These are phyloP conservation scores for Sinentomon sp. DNA, from an alignment of 2,888 invertebrate genomes.

Conservation along the genomic window DNA sequence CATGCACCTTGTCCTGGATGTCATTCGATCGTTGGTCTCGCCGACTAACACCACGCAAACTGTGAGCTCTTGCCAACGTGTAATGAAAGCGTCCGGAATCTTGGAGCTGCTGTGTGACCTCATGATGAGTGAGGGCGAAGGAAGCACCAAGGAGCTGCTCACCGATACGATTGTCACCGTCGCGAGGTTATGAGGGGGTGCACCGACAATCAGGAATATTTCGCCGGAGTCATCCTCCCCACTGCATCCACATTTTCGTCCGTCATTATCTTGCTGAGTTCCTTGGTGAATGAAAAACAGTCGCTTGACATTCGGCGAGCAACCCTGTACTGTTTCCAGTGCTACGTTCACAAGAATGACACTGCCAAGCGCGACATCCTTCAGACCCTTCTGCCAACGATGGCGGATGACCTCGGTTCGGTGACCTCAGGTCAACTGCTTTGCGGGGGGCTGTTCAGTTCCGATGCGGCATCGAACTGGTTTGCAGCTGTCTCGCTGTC, in stretches of 20 bases:
- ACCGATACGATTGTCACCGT: slow-evolving; percentile 89
- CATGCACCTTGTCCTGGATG: slow-evolving; percentile 37
- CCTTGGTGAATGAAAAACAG: slow-evolving; percentile 96
- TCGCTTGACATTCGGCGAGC: slow-evolving; percentile 67
- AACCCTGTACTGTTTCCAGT: slow-evolving; percentile 89
- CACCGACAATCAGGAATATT: slow-evolving; percentile 63
- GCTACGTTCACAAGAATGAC: slow-evolving; percentile 78
- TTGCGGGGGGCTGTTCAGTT: slow-evolving; percentile 70
- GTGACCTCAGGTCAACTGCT: slow-evolving; percentile 50
- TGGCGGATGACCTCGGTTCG: slow-evolving; percentile 31
- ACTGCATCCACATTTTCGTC: slow-evolving; percentile 73
- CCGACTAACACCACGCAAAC: slow-evolving; percentile 75
- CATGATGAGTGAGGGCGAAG: slow-evolving; percentile 84
- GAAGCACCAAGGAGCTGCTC: slow-evolving; percentile 78
- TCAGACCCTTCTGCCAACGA: slow-evolving; percentile 68
- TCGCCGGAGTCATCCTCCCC: slow-evolving; percentile 67
- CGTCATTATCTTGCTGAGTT: slow-evolving; percentile 79
- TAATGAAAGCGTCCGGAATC: slow-evolving; percentile 56
- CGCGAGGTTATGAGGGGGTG: slow-evolving; percentile 77
- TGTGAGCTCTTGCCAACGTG: slow-evolving; percentile 48
- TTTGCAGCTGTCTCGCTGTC: slow-evolving; percentile 73
- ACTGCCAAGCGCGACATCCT: slow-evolving; percentile 62
- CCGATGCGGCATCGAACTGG: slow-evolving; percentile 77
- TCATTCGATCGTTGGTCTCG: slow-evolving; percentile 63
- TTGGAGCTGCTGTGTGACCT: slow-evolving; percentile 59